Evolutionary conservation across 2,113 vertebrate genomes (phyloP).

Genomic region (Furnarius figulus): DNA sequence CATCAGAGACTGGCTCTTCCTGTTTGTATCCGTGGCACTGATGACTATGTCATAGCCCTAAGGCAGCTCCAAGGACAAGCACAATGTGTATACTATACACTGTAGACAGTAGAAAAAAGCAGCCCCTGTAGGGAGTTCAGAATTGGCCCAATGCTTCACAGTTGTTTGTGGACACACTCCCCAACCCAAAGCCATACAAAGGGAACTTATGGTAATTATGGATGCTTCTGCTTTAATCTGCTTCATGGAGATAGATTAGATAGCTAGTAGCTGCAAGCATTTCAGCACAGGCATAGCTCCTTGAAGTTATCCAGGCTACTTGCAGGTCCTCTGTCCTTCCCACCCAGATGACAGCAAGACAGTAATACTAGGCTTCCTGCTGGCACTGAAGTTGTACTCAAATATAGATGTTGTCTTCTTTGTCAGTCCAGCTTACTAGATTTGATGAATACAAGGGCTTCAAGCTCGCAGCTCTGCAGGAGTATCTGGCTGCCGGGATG

Average conservation of each 20-base stretch:
- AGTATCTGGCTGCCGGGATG: slow-evolving; percentile 88
- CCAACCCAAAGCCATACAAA: neutral
- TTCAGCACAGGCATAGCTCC: neutral
- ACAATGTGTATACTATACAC: too few species aligned
- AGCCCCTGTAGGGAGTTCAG: neutral
- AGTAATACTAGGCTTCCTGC: neutral
- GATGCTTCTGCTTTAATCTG: slow-evolving; percentile 39
- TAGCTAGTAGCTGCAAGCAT: neutral
- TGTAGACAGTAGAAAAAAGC: neutral
- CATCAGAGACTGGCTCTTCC: neutral
- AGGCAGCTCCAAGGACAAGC: neutral
- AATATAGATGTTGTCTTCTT: neutral
- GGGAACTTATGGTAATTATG: neutral
- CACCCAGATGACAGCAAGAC: neutral
- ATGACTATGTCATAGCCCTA: neutral
- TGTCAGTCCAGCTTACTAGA: neutral
- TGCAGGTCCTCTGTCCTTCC: neutral
- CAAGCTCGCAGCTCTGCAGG: slow-evolving; percentile 82
- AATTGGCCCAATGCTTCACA: neutral
- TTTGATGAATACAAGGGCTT: neutral
- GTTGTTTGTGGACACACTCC: neutral
- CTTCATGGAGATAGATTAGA: neutral
- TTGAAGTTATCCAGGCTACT: neutral
- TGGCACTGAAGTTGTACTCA: neutral
- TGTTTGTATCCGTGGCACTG: neutral